Base-by-base conservation (phyloP, 2,113 vertebrate species). In the Chaetura pelagica region DNA sequence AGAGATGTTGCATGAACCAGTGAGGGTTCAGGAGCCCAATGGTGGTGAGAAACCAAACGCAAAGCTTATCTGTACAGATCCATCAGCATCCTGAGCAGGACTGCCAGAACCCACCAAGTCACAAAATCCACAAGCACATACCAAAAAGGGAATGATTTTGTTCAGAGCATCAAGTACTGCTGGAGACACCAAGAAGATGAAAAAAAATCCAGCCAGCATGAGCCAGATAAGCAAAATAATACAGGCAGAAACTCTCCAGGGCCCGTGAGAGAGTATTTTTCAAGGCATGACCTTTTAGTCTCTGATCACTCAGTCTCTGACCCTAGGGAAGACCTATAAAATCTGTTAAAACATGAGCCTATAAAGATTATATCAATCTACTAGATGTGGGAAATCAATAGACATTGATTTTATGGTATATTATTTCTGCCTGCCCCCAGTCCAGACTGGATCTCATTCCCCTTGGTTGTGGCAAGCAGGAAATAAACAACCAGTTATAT, bases 151-250 rank as follows among this genome's bases (percentile, higher is more conserved):
- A 15, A 2, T 17, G 9, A 14, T 59, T 88, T 94, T 0, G 1
- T 32, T 46, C 22, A 10, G 49, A 23, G 62, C n/a, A 24, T 18
- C 46, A 51, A 32, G 12, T 9, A 30, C n/a, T 38, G 7, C 55
- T 64, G 58, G 57, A 84, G 30, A 49, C 3, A 2, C 6, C 0
- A 1, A 14, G 40, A 48, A 7, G 1, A 3, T 42, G 24, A 18
- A 46, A 76, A 48, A 81, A 19, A 48, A 15, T 17, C 6, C 23
- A 83, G 4, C 34, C 40, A 63, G 6, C 66, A 48, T 10, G 40
- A 87, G 54, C 11, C 58, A 62, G 40, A 26, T 21, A 15, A 24
- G 15, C 46, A 51, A 59, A 42, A 42, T 1, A 40, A 10, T 8
- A 21, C 5, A 78, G n/a, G 4, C 19, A 81, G 38, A 55, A 81